Evolutionary conservation across 2,797 vertebrate species (phyloP), one percentile per base, ranked within the genome.

Genomic region (Anabas testudineus): DNA sequence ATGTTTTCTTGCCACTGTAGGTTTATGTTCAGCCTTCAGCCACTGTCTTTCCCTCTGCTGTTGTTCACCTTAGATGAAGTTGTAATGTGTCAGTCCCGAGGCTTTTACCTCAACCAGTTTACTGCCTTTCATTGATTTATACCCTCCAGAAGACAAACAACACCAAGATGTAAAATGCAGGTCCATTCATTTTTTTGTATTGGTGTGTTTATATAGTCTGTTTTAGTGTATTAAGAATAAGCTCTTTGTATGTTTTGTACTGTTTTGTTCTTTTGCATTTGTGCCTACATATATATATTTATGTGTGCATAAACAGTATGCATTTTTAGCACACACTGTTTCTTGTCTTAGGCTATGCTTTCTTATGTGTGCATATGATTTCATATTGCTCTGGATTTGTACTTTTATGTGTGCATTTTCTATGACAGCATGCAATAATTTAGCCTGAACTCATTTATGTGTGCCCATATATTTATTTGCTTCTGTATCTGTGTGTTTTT

Each of bases 11-110:
- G n/a, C 32, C 41, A 55, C 46, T 64, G 30, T 7, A 30, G 30
- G 56, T 86, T 88, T 61, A 67, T 85, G 67, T 74, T 74, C 54
- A 74, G 70, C 81, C 77, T 84, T 85, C 74, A 80, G 67, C 62
- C 43, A 24, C 61, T 15, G 51, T 59, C 61, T 72, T 69, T 70
- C 51, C 45, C 45, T 54, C 54, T 69, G 60, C 69, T 71, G 74
- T 78, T 58, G 59, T 80, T 83, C 55, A 85, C 52, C 42, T 71
- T 58, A 69, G 63, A 84, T 84, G 42, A 74, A 63, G 74, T 81
- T 85, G 89, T 85, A 72, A 90, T 78, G 62, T n/a, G 12, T 77
- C 78, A 72, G 65, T 49, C 34, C 52, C 4, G 10, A 74, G 62
- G 61, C 75, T 86, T 83, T 83, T 83, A 82, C 83, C 66, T 79